Evolutionary conservation across 2,888 invertebrate species (phyloP).

Genomic region (Andrena minutula): DNA sequence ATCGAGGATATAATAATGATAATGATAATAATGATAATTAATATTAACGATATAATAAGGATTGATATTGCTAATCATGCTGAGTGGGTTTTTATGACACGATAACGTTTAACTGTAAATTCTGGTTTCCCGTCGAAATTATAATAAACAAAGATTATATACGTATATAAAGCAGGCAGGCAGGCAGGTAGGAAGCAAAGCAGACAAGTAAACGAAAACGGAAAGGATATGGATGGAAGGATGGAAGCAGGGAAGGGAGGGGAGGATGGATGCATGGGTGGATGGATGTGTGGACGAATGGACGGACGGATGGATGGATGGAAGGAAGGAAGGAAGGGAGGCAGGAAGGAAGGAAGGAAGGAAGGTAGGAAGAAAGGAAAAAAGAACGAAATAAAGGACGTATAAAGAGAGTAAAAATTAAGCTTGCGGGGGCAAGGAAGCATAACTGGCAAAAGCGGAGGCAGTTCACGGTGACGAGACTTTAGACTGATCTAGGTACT

Average conservation of each 20-base stretch:
- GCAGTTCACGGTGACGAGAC: constrained; percentile 85
- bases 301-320: constrained; percentile 5
- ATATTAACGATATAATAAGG: constrained; percentile 84
- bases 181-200: constrained; percentile 23
- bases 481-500: constrained; percentile 85
- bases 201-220: constrained; percentile 25
- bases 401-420: constrained; percentile 63
- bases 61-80: constrained; percentile 85
- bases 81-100: constrained; percentile 85
- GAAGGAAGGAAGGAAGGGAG: constrained; percentile 1
- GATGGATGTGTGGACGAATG: background rate
- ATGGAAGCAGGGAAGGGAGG: constrained; percentile 10
- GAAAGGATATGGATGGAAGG: constrained; percentile 19
- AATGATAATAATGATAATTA: constrained; percentile 70
- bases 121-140: constrained; percentile 74
- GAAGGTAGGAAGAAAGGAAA: constrained; percentile 38
- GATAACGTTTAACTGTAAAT: constrained; percentile 83
- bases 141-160: constrained; percentile 58
- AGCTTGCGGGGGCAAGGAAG: constrained; percentile 82
- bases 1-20: constrained; percentile 83
- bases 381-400: constrained; percentile 28
- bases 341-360: constrained; percentile 36
- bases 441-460: constrained; percentile 80
- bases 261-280: background rate
- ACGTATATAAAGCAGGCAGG: constrained; percentile 30